Evolutionary conservation across 2,888 invertebrate species (phyloP).

Genomic region (Amblyjoppa fuscipennis): DNA sequence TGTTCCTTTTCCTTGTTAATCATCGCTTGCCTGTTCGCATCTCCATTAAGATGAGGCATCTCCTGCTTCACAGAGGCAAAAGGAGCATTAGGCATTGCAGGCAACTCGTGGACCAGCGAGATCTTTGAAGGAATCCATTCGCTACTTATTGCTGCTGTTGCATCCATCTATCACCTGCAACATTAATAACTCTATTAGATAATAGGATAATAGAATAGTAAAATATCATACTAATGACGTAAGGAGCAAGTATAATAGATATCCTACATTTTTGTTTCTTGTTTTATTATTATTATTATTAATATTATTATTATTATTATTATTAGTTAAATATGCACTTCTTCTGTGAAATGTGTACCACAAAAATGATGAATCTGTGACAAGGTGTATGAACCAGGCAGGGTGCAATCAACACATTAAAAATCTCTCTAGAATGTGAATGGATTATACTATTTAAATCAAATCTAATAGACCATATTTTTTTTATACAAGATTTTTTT

Average conservation of each 20-base stretch:
- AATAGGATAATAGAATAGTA: background rate
- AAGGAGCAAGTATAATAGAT: background rate
- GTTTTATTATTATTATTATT: no score
- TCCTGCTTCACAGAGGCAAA: slow-evolving; percentile 40
- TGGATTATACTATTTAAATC: no score
- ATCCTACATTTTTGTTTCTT: background rate
- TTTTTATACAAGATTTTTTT: no score
- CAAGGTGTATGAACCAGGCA: no score
- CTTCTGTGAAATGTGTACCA: no score
- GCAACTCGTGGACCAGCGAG: slow-evolving; percentile 6
- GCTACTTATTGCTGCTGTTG: slow-evolving; percentile 12
- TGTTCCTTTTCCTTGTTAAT: slow-evolving; percentile 1
- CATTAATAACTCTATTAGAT: background rate
- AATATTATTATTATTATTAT: no score
- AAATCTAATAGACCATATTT: no score
- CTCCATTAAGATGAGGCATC: background rate
- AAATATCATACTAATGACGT: background rate
- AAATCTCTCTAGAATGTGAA: no score
- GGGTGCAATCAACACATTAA: no score
- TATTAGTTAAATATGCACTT: no score
- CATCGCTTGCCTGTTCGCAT: background rate
- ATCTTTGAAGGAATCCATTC: slow-evolving; percentile 49
- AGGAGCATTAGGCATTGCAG: slow-evolving; percentile 14
- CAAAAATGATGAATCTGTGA: no score
- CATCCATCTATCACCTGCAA: slow-evolving; percentile 31